phyloP scores from a whole-genome alignment of 2,888 invertebrate genomes.

The Netelia virgata region DNA sequence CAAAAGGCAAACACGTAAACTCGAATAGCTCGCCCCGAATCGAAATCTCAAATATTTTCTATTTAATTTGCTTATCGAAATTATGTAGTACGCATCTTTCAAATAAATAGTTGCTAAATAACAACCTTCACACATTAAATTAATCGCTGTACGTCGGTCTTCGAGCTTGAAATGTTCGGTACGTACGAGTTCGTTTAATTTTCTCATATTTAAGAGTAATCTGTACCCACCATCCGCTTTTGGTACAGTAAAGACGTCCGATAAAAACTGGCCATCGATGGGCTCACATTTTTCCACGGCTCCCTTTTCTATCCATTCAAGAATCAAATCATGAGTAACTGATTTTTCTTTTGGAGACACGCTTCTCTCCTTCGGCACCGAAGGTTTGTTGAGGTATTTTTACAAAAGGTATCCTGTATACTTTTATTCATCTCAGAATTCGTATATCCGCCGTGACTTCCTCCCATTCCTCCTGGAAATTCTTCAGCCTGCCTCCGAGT shows the following conservation, averaged over 20 bases:
- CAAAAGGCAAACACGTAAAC: constrained; percentile 73
- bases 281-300: neutral
- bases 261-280: neutral
- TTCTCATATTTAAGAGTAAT: constrained; percentile 1
- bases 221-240: neutral
- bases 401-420: constrained; percentile 62
- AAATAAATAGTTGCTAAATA: constrained; percentile 40
- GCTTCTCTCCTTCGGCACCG: neutral
- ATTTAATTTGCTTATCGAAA: constrained; percentile 63
- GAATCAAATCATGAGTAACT: neutral
- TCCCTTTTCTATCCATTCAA: neutral
- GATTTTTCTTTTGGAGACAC: neutral
- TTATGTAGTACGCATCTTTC: constrained; percentile 54
- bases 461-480: constrained; percentile 41
- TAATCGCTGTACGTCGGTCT: neutral
- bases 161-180: neutral
- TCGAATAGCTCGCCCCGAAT: constrained; percentile 66
- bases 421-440: constrained; percentile 53
- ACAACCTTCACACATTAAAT: neutral
- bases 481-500: constrained; percentile 58
- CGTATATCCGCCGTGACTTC: constrained; percentile 41
- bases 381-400: constrained; percentile 14
- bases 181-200: neutral
- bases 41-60: constrained; percentile 72
- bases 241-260: neutral